Evolutionary conservation across 2,888 invertebrate genomes (phyloP).

Genomic region (Siphlonurus alternatus): DNA sequence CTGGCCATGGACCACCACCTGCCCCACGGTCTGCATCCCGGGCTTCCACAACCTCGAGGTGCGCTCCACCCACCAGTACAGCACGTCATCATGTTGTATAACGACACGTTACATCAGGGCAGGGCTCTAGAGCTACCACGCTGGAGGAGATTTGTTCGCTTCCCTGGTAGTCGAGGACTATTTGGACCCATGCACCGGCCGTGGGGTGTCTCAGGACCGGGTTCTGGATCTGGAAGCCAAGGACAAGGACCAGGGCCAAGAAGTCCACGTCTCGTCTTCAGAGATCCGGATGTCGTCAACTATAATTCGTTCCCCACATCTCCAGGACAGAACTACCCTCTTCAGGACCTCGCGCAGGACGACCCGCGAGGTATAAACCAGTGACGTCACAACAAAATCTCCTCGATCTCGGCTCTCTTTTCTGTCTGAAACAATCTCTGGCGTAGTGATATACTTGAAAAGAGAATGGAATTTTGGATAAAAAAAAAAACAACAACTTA

Average conservation of each 20-base stretch:
- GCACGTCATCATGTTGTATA: not conserved
- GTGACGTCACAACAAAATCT: too few species aligned
- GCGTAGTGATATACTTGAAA: too few species aligned
- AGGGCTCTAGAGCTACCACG: not conserved
- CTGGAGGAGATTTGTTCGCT: conserved; percentile 8
- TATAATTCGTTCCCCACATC: conserved; percentile 9
- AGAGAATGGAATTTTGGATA: too few species aligned
- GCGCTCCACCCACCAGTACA: not conserved
- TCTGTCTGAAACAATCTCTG: too few species aligned
- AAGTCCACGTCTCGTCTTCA: conserved; percentile 14
- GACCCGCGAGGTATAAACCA: conserved; percentile 13
- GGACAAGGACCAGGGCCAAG: conserved; percentile 5
- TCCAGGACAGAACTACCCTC: conserved; percentile 2
- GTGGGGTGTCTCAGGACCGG: conserved; percentile 1
- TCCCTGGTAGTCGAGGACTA: conserved; percentile 5
- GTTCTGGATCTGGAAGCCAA: not conserved
- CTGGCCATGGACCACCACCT: not conserved
- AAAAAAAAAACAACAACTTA: too few species aligned
- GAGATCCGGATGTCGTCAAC: conserved; percentile 14
- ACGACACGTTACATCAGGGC: not conserved
- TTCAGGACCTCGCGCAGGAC: conserved; percentile 12
- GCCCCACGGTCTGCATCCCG: not conserved
- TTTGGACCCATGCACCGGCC: not conserved
- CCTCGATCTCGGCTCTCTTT: too few species aligned
- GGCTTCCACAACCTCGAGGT: not conserved